phyloP scores from a whole-genome alignment of 92 coral and sea anemone species.

The Isaurus tuberculatus region DNA sequence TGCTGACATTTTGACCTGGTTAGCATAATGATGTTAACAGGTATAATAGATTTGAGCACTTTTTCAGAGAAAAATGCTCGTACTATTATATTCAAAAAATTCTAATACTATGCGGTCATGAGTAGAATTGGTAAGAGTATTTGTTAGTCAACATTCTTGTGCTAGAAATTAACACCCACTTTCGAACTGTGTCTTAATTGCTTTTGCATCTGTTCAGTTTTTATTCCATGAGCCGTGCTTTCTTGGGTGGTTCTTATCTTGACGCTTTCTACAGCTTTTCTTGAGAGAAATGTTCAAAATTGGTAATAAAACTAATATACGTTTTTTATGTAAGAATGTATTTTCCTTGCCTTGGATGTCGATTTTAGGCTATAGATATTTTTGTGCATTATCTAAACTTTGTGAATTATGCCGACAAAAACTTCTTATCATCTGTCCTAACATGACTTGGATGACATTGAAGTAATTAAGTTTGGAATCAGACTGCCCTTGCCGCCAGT shows the following conservation, averaged over 20 bases:
- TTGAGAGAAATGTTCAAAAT: too few relatives aligned
- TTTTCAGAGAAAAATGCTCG: background rate
- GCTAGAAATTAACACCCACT: background rate
- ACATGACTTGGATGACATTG: too few relatives aligned
- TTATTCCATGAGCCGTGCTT: background rate
- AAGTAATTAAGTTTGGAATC: too few relatives aligned
- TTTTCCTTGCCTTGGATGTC: too few relatives aligned
- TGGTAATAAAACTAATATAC: too few relatives aligned
- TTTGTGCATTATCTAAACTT: too few relatives aligned
- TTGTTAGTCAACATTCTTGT: background rate
- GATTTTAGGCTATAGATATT: too few relatives aligned
- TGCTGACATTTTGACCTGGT: constrained; percentile 42
- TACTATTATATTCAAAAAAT: background rate
- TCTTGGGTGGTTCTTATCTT: constrained; percentile 16
- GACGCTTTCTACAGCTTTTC: background rate
- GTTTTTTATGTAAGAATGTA: too few relatives aligned
- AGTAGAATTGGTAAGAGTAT: background rate
- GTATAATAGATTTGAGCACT: background rate
- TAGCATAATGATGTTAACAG: background rate
- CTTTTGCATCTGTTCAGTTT: constrained; percentile 26
- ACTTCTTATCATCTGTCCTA: too few relatives aligned
- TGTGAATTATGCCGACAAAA: too few relatives aligned
- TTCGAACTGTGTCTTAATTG: constrained; percentile 14
- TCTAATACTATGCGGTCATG: background rate
- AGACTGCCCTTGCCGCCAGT: too few relatives aligned